Evolutionary conservation across 2,888 invertebrate species (phyloP).

Genomic region (Syrphus vitripennis): DNA sequence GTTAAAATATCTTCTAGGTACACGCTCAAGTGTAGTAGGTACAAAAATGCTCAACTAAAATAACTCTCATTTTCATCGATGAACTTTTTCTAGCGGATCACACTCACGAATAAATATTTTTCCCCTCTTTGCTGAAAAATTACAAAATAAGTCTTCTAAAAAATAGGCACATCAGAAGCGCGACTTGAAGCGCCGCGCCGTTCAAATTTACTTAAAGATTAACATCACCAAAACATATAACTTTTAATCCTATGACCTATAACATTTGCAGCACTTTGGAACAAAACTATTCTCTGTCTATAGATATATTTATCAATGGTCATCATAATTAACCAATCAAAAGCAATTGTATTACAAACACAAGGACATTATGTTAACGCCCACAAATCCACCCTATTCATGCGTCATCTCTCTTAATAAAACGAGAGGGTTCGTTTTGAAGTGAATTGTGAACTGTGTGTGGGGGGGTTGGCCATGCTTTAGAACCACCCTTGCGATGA

Average conservation of each 20-base stretch:
- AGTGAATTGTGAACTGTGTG: constrained; percentile 28
- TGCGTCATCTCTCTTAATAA: constrained; percentile 61
- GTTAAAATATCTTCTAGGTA: neutral
- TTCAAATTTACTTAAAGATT: constrained; percentile 69
- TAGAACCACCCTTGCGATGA: constrained; percentile 54
- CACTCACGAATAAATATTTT: constrained; percentile 46
- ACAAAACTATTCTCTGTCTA: constrained; percentile 51
- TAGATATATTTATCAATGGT: constrained; percentile 6
- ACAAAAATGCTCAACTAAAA: constrained; percentile 45
- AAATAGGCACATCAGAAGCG: constrained; percentile 52
- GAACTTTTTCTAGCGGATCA: constrained; percentile 64
- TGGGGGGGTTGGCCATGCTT: constrained; percentile 54
- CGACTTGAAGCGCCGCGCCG: constrained; percentile 67
- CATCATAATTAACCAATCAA: constrained; percentile 59
- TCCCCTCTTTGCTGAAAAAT: constrained; percentile 25
- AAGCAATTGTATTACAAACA: constrained; percentile 26
- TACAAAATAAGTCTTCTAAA: constrained; percentile 46
- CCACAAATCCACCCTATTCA: constrained; percentile 66
- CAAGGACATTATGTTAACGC: constrained; percentile 46
- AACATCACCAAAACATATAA: constrained; percentile 62
- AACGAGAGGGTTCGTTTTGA: neutral
- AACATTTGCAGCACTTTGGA: constrained; percentile 68
- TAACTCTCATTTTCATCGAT: constrained; percentile 70
- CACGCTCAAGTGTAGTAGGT: neutral
- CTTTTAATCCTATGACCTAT: constrained; percentile 71